phyloP scores from a whole-genome alignment of 2,888 invertebrate genomes.

The Melieria omissa region DNA sequence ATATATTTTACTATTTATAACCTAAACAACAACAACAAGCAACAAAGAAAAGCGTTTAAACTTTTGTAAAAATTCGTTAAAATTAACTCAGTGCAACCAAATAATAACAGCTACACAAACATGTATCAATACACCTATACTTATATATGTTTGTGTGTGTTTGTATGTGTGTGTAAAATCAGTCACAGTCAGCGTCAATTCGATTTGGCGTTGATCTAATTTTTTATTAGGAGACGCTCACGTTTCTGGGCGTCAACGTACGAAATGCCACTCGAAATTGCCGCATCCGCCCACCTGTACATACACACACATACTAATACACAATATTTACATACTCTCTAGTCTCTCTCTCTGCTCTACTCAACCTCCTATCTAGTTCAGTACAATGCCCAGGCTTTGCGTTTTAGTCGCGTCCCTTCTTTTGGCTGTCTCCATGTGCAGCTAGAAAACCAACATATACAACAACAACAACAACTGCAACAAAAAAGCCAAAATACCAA shows the following conservation, averaged over 20 bases:
- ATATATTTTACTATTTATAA: no score
- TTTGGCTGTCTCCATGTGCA: no score
- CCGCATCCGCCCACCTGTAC: background rate
- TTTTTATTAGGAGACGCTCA: conserved; percentile 4
- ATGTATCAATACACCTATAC: background rate
- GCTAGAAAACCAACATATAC: no score
- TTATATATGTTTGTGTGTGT: background rate
- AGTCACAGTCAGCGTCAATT: background rate
- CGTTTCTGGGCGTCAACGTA: background rate
- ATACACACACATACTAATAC: background rate
- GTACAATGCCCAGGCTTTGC: no score
- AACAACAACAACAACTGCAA: no score
- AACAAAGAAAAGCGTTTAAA: background rate
- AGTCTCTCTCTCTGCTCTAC: background rate
- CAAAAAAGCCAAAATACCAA: no score
- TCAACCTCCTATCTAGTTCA: background rate
- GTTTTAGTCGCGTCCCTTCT: no score
- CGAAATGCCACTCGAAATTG: background rate
- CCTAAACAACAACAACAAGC: background rate
- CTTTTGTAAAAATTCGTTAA: background rate
- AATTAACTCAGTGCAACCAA: background rate
- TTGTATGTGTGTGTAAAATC: background rate
- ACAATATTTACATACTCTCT: background rate
- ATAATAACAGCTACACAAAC: background rate
- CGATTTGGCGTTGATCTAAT: background rate